A percentile compares a stretch with the other conserved stretches of the same genome.
Conservation (phyloP, 1,140 invertebrate genomes). For the Gryon sp. region DNA sequence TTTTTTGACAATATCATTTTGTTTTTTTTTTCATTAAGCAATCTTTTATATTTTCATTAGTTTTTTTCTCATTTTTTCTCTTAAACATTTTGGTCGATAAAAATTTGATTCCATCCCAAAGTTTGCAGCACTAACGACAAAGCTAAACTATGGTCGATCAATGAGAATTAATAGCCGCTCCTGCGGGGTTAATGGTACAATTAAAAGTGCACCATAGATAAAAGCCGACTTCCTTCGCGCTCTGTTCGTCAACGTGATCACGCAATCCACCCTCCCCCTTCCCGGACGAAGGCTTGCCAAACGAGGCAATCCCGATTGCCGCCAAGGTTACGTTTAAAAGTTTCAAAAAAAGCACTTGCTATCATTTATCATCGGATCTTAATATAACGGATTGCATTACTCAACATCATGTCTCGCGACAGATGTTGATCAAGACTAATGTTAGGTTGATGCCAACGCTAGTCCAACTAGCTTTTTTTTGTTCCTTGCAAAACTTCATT, state of each 20-base stretch:
- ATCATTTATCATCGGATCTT: constrained; percentile 45
- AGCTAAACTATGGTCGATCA: constrained; percentile 67
- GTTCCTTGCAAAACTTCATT: no score
- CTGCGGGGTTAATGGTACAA: constrained; percentile 69
- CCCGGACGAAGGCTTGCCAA: no score
- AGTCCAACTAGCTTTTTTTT: no score
- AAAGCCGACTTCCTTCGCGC: constrained; percentile 26
- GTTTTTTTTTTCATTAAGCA: no score
- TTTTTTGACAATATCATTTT: no score
- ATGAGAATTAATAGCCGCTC: constrained; percentile 71
- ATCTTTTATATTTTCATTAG: no score
- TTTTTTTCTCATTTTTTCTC: no score
- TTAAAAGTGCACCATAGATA: constrained; percentile 65
- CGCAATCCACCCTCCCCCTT: constrained; percentile 50
- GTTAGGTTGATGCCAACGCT: constrained; percentile 1
- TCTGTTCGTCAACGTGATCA: constrained; percentile 53
- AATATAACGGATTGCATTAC: constrained; percentile 35
- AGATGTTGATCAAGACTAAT: constrained; percentile 34
- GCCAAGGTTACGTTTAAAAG: constrained; percentile 42
- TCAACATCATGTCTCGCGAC: constrained; percentile 25
- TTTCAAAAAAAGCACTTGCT: constrained; percentile 39
- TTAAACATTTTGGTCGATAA: no score
- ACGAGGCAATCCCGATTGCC: constrained; percentile 42
- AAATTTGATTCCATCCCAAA: no score
- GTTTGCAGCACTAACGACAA: constrained; percentile 40